Base-by-base conservation (phyloP, 1,140 invertebrate species). In the Achatina immaculata region DNA sequence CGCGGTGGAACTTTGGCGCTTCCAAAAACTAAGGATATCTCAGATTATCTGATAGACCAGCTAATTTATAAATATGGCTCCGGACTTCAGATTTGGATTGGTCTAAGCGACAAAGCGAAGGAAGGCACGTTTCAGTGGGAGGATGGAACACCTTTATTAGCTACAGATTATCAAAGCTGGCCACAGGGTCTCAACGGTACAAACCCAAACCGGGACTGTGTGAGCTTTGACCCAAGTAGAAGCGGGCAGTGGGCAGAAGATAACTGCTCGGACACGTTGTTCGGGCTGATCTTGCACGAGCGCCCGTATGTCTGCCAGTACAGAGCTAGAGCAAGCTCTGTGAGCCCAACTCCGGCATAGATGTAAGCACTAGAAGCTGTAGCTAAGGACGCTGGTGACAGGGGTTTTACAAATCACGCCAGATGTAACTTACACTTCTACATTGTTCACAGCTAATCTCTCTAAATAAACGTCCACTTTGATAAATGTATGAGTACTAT, bases 121-220 rank as follows among this genome's bases (percentile, higher is more conserved):
- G 68, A 71, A 28, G 68, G 68, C 6, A 71, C 68, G 6, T 71
- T 7, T 24, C 36, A 40, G 36, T 71, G 68, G 68, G 68, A 19
- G 14, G 68, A 71, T 28, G 68, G 68, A 4, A 71, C 68, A 42
- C 58, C 58, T 31, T 21, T 62, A 16, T n/a, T n/a, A n/a, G n/a
- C 14, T 55, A 4, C 2, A 6, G 36, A 9, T 40, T 71, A 71
- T 38, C 7, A 1, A n/a, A 71, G 40, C 38, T 71, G 68, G 68
- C 36, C n/a, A 6, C 7, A n/a, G 9, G 6, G n/a, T 19, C 1
- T 6, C 16, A 3, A 31, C 3, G 28, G n/a, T 6, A 31, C 58
- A 2, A 62, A 34, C 16, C n/a, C 7, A 31, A 6, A 14, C 21
- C 58, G 31, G 6, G 58, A 62, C 58, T 62, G 58, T 28, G 58